Base-by-base conservation (phyloP, 2,113 vertebrate genomes). In the Rhinopomastus cyanomelas region DNA sequence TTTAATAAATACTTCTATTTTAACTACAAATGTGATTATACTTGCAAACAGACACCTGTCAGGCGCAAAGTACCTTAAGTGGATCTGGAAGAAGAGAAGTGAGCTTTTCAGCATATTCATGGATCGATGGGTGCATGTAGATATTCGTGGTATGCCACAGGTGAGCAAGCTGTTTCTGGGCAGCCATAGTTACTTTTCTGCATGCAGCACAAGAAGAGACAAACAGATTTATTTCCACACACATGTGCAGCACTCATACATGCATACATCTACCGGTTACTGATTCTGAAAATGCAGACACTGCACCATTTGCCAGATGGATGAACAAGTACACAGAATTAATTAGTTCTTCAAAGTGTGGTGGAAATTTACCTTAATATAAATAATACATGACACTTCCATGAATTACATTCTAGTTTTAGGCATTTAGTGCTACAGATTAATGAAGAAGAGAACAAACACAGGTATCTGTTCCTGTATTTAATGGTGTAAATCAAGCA, bases 91-190 rank as follows among this genome's bases (percentile, higher is more conserved):
- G 62, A 79, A 97, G 95, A 4, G 98, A 97, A 3, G 96, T 94
- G 8, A 99, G 97, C 92, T 99, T 98, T 91, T 99, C 98, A 37
- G 97, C 97, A 6, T 99, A 99, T 90, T 99, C 98, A 0, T 99
- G 98, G 29, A 98, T 97, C 20, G 97, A 30, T 3, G 98, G 96
- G 74, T 98, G 94, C 84, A 98, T 94, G 86, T 99, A 99, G 96
- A 98, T 93, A 34, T 95, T 91, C 26, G 98, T 98, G 3, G 98
- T 98, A 72, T 99, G 99, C 98, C 99, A 99, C 59, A 99, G 97
- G 81, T 92, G 97, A 73, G 93, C 92, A 26, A 99, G 69, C 95
- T 99, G 99, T 75, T 97, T 96, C 93, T 98, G 97, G 21, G 98
- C 97, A 9, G 93, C 97, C 42, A 96, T 94, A 5, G 96, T 98